Evolutionary conservation across 1,140 invertebrate species (phyloP), one percentile per base, ranked within the genome.

Genomic region (Chrysomallon squamiferum): DNA sequence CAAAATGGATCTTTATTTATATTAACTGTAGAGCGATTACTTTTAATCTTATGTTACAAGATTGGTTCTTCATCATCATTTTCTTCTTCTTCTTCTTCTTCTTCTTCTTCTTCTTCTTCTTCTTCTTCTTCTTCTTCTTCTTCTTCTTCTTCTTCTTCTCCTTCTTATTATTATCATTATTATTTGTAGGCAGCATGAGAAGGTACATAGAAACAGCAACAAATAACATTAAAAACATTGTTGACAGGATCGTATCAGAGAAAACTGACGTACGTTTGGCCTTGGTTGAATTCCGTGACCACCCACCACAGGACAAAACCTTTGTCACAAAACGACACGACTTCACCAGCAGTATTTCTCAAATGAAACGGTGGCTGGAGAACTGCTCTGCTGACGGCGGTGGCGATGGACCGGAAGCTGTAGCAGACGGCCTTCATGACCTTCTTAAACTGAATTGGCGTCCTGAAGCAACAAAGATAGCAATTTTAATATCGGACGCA

Each of bases 241-340:
- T 77, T 7, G 75, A 71, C 50, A 73, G 64, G 33, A 83, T 83
- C 65, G 76, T 78, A 11, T 66, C 63, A 52, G 79, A 80, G 61
- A 76, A 73, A 62, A 71, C 69, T 60, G 73, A 83, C 63, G 72
- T 83, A 5, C 66, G 66, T 32, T 47, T 83, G 38, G 79, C 77
- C 20, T 52, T 81, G 15, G 74, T 83, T 3, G 78, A 83, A 52
- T 83, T 81, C 33, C 69, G 81, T 9, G 80, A 82, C 56, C 76
- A 82, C 52, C 73, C 80, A 18, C 77, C 76, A 18, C 67, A 81
- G 52, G 77, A 81, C 4, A 54, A 7, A 3, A 69, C 73, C 6
- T 81, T 78, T 56, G 77, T 79, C 1, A 81, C 79, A 9, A 43
- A 66, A 18, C 62, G 68, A 22, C 71, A 83, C 33, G 77, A 81